phyloP scores from a whole-genome alignment of 2,113 vertebrate genomes.

The Oreotrochilus melanogaster region DNA sequence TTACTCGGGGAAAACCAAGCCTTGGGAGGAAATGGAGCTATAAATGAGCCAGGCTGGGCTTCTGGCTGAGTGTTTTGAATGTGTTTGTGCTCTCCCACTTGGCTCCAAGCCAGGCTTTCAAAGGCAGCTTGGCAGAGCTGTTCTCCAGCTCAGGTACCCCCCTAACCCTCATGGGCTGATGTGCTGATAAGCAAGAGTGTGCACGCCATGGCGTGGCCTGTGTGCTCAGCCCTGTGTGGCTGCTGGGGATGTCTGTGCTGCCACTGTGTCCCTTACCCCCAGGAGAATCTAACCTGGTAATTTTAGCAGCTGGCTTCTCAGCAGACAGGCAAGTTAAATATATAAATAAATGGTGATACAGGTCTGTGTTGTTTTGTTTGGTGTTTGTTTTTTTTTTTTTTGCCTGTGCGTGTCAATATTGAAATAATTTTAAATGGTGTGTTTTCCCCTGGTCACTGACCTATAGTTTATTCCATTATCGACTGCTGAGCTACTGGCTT shows the following conservation, averaged over 20 bases:
- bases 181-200: not conserved
- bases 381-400: no score
- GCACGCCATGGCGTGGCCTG: not conserved
- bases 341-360: constrained; percentile 35
- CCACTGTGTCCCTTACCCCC: not conserved
- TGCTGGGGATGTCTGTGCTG: not conserved
- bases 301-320: constrained; percentile 43
- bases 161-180: not conserved
- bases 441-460: constrained; percentile 67
- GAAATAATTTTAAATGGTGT: constrained; percentile 65
- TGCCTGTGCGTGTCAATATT: constrained; percentile 45
- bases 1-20: not conserved
- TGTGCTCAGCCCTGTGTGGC: not conserved
- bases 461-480: constrained; percentile 69
- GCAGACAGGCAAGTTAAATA: constrained; percentile 11
- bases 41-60: constrained; percentile 35
- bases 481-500: constrained; percentile 62
- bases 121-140: not conserved
- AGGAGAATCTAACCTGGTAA: constrained; percentile 13
- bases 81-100: not conserved
- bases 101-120: not conserved
- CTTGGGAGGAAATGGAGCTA: constrained; percentile 22
- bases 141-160: not conserved
- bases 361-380: not conserved
- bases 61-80: not conserved